Evolutionary conservation across 2,797 vertebrate species (phyloP).

Genomic region (Chloroceryle inda): DNA sequence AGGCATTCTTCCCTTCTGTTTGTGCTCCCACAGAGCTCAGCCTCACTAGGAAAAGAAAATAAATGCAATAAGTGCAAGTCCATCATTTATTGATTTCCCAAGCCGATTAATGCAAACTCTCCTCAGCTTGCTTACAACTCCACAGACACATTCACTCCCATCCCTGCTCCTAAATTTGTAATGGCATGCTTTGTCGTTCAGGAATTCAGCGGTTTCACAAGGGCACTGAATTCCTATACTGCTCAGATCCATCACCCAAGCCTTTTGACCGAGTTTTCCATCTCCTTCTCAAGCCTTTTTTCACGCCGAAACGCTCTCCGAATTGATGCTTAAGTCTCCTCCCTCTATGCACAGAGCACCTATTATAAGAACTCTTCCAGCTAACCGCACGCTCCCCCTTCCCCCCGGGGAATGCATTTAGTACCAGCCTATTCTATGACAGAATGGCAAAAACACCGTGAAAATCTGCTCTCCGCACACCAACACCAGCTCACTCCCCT

Average conservation of each 20-base stretch:
- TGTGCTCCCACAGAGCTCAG: conserved; percentile 78
- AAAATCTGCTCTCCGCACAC: not conserved
- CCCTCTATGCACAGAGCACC: conserved; percentile 34
- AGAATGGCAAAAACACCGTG: not conserved
- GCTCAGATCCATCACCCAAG: not conserved
- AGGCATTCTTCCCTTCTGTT: conserved; percentile 89
- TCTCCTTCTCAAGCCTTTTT: not conserved
- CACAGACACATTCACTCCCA: not conserved
- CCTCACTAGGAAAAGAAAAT: conserved; percentile 56
- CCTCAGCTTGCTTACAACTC: not conserved
- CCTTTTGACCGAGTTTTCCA: not conserved
- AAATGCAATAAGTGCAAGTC: not conserved
- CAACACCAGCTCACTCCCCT: not conserved
- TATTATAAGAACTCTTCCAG: conserved; percentile 34
- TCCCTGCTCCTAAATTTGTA: not conserved
- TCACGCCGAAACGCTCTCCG: not conserved
- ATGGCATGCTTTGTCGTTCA: not conserved
- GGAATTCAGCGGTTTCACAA: conserved; percentile 10
- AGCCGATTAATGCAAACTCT: not conserved
- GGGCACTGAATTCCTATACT: not conserved
- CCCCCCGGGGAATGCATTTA: not conserved
- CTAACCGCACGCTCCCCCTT: not conserved
- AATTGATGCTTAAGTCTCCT: conserved; percentile 21
- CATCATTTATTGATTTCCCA: not conserved
- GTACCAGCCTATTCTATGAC: not conserved